phyloP scores from a whole-genome alignment of 2,888 invertebrate genomes.

The Loripinus fragilis region DNA sequence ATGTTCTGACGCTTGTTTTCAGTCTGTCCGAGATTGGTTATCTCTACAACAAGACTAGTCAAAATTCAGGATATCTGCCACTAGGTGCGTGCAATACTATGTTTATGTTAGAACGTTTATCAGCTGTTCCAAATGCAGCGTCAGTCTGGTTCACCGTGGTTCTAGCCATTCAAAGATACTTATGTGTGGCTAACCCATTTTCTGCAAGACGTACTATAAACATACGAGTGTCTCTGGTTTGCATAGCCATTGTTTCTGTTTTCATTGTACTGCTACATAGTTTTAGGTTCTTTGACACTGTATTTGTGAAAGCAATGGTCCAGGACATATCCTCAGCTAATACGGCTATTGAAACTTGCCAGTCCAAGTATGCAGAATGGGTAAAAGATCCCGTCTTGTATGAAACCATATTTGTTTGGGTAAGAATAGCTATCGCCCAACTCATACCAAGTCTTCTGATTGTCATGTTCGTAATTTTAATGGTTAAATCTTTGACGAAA shows the following conservation, averaged over 20 bases:
- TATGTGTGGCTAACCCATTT: neutral
- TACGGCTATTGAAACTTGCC: neutral
- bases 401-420: neutral
- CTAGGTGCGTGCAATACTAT: neutral
- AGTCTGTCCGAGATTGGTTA: neutral
- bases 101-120: neutral
- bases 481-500: neutral
- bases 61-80: neutral
- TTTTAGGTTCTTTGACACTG: neutral
- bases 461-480: neutral
- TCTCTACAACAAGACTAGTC: neutral
- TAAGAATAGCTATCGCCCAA: neutral
- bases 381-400: neutral
- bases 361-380: neutral
- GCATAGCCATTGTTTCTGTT: neutral
- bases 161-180: neutral
- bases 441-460: neutral
- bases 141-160: conserved; percentile 15
- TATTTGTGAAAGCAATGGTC: neutral
- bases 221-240: neutral
- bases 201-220: neutral
- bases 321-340: too few relatives aligned
- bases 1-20: neutral
- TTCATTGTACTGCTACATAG: neutral
- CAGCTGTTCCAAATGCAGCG: neutral